Base-by-base conservation (phyloP, 2,888 invertebrate genomes). In the Graphium colonna region DNA sequence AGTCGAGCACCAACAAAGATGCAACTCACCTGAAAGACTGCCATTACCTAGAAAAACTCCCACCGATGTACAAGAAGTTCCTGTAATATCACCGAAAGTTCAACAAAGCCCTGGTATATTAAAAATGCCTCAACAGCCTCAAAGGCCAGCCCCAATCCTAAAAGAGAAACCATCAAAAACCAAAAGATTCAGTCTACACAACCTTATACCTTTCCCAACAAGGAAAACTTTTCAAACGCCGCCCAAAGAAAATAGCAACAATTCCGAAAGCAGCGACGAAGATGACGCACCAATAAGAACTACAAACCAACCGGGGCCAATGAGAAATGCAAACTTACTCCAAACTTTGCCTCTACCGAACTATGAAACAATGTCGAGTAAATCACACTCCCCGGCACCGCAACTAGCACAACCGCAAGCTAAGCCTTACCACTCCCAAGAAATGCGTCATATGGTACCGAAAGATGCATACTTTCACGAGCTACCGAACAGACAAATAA, bases 401-500 rank as follows among this genome's bases (percentile, higher is more conserved):
- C 52, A 52, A 40, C 78, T 75, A 56, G 67, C 68, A 0, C 68
- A 68, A 49, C 56, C 65, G 2, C 68, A 67, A 18, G 68, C 69
- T 40, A 72, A 74, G 38, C 64, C 60, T 7, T 64, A 68, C 43
- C 68, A 73, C 51, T 64, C 71, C 15, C 73, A 71, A 28, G 83
- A 87, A 49, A 61, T 79, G 36, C 68, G 82, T 15, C 59, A 80
- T 0, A 79, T 90, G 65, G 82, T 92, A 48, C 92, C 92, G 9
- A 92, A 92, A 77, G 92, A 92, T 71, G 92, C 92, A 0, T 92
- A 92, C 67, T 92, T 92, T 63, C 92, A 92, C 62, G 92, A 92
- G 52, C 82, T 92, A 33, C 90, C 92, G 0, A 91, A 91, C 68
- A 79, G 90, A 44, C 88, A 72, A 42, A 60, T 63, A 15, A 75